Base-by-base conservation (phyloP, 2,797 vertebrate genomes). In the Dipus sagitta region DNA sequence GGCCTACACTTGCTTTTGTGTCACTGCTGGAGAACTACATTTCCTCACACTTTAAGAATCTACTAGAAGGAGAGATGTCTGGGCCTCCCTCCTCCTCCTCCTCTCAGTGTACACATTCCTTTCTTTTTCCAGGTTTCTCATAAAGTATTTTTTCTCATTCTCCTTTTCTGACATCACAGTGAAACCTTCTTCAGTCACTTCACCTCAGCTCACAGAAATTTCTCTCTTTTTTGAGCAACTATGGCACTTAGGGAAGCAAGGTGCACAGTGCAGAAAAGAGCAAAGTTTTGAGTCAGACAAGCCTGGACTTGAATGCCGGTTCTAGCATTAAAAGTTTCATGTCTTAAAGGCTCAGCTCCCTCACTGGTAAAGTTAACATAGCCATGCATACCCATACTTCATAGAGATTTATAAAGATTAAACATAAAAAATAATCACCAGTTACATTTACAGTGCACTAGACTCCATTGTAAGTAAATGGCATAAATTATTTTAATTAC, bases 271-370 rank as follows among this genome's bases (percentile, higher is more conserved):
- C 5, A 20, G 2, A 67, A 75, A 77, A 88, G 23, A 86, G n/a
- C 15, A 21, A 89, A 87, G 11, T 76, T 76, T 90, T 32, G 38
- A 79, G 6, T 88, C 24, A 84, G 30, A 83, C 67, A 93, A 81
- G 64, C 68, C 67, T 74, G 11, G 4, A 78, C 65, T 86, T 87
- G 70, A 96, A 89, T 54, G 17, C 12, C 68, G 85, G 28, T 18
- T 70, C 70, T 64, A 67, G 54, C 67, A 82, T 76, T 90, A 78
- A 47, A 96, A 86, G 62, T 86, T 93, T 93, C 26, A 65, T 87
- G 24, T 83, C 30, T 67, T 42, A 47, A 89, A 92, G 21, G 3
- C 14, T 91, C 32, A 79, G 13, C 0, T 90, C 12, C 20, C 17
- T 90, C 54, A 84, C 34, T 62, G 67, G 9, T 67, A 90, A 95